phyloP scores from a whole-genome alignment of 2,888 invertebrate species.

The Steromphala cineraria region DNA sequence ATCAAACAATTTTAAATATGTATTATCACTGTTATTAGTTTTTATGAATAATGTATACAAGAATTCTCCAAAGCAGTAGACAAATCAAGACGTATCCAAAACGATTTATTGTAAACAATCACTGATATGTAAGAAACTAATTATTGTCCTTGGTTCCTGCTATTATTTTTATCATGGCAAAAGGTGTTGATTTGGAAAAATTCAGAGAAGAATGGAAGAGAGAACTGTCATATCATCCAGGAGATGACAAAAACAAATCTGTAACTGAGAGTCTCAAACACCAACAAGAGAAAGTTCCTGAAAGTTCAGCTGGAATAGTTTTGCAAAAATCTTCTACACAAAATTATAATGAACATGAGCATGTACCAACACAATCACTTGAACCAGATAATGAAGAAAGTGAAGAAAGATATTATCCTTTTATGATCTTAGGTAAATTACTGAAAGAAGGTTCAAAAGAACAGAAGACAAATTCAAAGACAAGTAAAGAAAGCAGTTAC shows the following conservation, averaged over 20 bases:
- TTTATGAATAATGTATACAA: no score
- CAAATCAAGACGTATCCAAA: no score
- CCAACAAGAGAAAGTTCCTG: not conserved
- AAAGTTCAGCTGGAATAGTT: not conserved
- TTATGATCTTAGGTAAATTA: slow-evolving; percentile 50
- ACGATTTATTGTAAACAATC: no score
- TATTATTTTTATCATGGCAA: slow-evolving; percentile 22
- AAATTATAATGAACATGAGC: not conserved
- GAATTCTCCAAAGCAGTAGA: no score
- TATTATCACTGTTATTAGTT: no score
- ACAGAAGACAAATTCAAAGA: no score
- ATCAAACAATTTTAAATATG: no score
- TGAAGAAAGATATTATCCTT: slow-evolving; percentile 47
- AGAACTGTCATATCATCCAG: slow-evolving; percentile 33
- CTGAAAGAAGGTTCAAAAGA: slow-evolving; percentile 31
- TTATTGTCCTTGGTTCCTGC: no score
- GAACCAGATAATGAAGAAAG: not conserved
- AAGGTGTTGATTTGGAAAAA: slow-evolving; percentile 40
- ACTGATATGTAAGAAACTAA: no score
- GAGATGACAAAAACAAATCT: not conserved
- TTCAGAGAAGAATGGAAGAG: slow-evolving; percentile 56
- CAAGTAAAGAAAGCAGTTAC: no score
- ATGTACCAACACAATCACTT: not conserved
- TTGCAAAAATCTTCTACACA: not conserved
- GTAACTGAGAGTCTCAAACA: not conserved